Conservation (phyloP, 1,140 invertebrate genomes). For the Aradophagus sp. region DNA sequence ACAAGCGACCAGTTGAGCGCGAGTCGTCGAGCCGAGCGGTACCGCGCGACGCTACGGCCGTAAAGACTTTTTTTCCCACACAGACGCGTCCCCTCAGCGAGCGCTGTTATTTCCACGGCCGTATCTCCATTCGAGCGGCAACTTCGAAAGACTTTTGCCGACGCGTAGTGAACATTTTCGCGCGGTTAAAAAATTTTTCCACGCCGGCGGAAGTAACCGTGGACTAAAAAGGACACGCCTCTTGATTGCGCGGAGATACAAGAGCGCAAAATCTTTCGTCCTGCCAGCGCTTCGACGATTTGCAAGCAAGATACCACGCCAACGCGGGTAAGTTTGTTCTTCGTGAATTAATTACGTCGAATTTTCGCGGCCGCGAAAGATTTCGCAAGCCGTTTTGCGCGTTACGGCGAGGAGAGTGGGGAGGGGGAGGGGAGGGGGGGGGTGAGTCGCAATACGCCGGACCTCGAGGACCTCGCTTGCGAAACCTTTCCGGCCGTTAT, state of each 20-base stretch:
- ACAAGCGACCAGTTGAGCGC: slow-evolving; percentile 71
- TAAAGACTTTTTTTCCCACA: slow-evolving; percentile 28
- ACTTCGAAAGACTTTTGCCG: slow-evolving; percentile 11
- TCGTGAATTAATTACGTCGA: too few species aligned
- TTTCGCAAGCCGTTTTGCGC: too few species aligned
- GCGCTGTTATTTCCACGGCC: slow-evolving; percentile 18
- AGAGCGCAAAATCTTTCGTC: slow-evolving; percentile 31
- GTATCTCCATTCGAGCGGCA: slow-evolving; percentile 14
- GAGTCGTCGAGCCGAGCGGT: slow-evolving; percentile 70
- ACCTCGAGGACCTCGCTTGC: too few species aligned
- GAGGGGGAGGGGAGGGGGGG: too few species aligned
- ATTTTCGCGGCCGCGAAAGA: too few species aligned
- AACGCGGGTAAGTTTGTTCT: slow-evolving; percentile 27
- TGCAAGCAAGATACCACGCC: slow-evolving; percentile 12
- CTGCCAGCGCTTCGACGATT: slow-evolving; percentile 32
- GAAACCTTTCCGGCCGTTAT: too few species aligned
- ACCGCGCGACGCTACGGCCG: slow-evolving; percentile 45
- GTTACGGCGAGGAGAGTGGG: too few species aligned
- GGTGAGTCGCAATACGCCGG: too few species aligned
- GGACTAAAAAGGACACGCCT: slow-evolving; percentile 48
- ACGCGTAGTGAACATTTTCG: neutral
- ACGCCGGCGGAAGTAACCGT: slow-evolving; percentile 28
- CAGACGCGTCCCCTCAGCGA: slow-evolving; percentile 8
- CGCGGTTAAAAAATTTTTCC: neutral
- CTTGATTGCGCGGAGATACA: slow-evolving; percentile 40